Base-by-base conservation (phyloP, 1,140 invertebrate species). In the Sitobion miscanthi region DNA sequence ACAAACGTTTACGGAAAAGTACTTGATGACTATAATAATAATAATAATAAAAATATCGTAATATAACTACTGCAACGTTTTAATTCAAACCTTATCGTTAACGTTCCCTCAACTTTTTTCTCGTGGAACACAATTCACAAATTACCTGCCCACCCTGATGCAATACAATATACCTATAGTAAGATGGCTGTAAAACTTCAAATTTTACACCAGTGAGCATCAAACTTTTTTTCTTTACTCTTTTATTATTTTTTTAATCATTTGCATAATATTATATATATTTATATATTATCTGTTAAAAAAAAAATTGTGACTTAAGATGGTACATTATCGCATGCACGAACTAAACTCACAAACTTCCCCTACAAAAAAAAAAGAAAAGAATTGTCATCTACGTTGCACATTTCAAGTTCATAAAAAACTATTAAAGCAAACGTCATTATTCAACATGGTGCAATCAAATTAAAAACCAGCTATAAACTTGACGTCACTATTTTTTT, bases 61-160 rank as follows among this genome's bases (percentile, higher is more conserved):
- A 17, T 77, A n/a, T 77, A 77, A 77, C 11, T 1, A n/a, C 30
- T n/a, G n/a, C 4, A 35, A 77, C 14, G 30, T 77, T 77, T n/a
- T n/a, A 77, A 77, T 77, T 77, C n/a, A 77, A 69, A n/a, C 62
- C 14, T n/a, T 77, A 77, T 77, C 62, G n/a, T 77, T 77, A 77
- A 35, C n/a, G 25, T 77, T 77, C 30, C 14, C 0, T 17, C 14
- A 77, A n/a, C n/a, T 77, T 77, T 77, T 77, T 1, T 17, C 9
- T 77, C 14, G 5, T 77, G 62, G 14, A 69, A n/a, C n/a, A 77
- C n/a, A 77, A 17, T n/a, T n/a, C 62, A n/a, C n/a, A 77, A 77
- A 77, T 20, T 4, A n/a, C 17, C 14, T n/a, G n/a, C 62, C 62
- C 62, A n/a, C n/a, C 14, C 30, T n/a, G 62, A 77, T 35, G 62